Evolutionary conservation across 2,797 vertebrate genomes (phyloP).

Genomic region (Hozukius guyotensis): DNA sequence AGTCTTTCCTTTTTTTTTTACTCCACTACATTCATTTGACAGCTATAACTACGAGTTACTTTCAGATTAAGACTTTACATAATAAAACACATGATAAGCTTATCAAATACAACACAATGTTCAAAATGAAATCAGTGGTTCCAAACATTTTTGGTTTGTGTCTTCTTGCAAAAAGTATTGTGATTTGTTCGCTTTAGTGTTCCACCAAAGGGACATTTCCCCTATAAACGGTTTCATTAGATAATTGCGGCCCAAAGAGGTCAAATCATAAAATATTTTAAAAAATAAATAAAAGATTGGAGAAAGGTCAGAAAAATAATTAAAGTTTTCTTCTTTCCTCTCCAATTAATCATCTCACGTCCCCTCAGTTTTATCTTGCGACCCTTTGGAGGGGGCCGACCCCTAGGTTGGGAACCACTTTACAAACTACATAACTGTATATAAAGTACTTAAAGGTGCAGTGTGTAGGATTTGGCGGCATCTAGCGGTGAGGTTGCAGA

Average conservation of each 20-base stretch:
- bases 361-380: not conserved
- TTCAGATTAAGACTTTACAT: not conserved
- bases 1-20: too few species aligned
- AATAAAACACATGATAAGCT: not conserved
- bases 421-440: not conserved
- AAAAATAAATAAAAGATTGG: not conserved
- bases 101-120: not conserved
- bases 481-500: too few species aligned
- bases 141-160: not conserved
- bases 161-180: too few species aligned
- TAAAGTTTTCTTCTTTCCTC: not conserved
- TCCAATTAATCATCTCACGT: not conserved
- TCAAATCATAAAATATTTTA: not conserved
- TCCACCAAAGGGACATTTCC: not conserved
- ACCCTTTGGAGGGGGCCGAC: not conserved
- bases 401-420: not conserved
- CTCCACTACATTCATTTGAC: too few species aligned
- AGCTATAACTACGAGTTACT: too few species aligned
- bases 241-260: not conserved
- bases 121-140: not conserved
- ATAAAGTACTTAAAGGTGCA: not conserved
- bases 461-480: too few species aligned
- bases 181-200: too few species aligned
- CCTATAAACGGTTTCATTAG: not conserved
- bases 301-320: not conserved